phyloP scores from a whole-genome alignment of 2,888 invertebrate species.

The Physocephala rufipes region DNA sequence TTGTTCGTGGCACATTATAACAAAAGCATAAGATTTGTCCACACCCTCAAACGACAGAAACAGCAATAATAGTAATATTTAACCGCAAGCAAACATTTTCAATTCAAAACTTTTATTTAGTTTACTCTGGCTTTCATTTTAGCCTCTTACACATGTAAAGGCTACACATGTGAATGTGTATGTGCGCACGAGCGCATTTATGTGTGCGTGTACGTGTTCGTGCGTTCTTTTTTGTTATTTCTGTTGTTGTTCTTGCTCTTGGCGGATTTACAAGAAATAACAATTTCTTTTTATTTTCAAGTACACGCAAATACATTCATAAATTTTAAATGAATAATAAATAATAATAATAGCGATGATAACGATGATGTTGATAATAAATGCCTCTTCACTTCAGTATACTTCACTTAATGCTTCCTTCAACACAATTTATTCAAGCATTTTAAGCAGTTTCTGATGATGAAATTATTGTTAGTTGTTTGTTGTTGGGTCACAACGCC shows the following conservation, averaged over 20 bases:
- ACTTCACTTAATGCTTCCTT: conserved; percentile 7
- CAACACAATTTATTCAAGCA: conserved; percentile 34
- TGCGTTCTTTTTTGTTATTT: not conserved
- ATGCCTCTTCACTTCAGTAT: not conserved
- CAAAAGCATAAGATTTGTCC: no score
- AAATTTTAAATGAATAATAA: no score
- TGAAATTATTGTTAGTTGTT: conserved; percentile 6
- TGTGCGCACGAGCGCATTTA: no score
- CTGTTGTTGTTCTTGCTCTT: not conserved
- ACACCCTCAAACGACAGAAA: not conserved
- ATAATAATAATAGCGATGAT: no score
- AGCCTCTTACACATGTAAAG: no score
- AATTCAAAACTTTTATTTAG: no score
- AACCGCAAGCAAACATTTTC: no score
- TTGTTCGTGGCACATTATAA: not conserved
- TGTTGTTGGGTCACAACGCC: conserved; percentile 9
- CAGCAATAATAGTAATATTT: not conserved
- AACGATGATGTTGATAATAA: no score
- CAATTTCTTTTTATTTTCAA: conserved; percentile 4
- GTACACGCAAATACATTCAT: no score
- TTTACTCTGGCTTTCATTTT: no score
- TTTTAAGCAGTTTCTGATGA: conserved; percentile 25
- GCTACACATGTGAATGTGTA: no score
- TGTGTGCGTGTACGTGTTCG: no score
- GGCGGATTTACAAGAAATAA: not conserved